These are phyloP conservation scores for Toxotes lorentzi DNA, from an alignment of 2,797 vertebrate genomes.

Conservation along the genomic window DNA sequence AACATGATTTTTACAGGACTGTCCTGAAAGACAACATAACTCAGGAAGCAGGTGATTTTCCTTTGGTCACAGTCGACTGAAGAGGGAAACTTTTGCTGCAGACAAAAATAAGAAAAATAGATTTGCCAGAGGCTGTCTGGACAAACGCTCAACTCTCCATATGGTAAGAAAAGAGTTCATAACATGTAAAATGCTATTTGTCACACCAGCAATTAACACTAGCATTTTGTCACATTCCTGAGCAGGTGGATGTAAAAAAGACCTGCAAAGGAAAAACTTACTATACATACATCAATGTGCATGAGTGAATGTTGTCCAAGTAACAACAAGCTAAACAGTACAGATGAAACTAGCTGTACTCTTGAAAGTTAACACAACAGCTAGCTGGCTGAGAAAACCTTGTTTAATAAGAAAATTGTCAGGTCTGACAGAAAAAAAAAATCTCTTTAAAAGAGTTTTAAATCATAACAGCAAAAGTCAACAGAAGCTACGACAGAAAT, in stretches of 20 bases:
- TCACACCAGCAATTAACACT: not conserved
- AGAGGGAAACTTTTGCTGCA: not conserved
- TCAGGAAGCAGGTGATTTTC: not conserved
- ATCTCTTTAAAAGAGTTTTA: not conserved
- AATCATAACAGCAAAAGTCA: not conserved
- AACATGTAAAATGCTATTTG: not conserved
- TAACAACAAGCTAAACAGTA: not conserved
- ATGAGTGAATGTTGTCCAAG: not conserved
- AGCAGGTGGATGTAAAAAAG: not conserved
- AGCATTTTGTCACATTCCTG: not conserved
- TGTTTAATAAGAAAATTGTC: too few species aligned
- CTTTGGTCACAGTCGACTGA: not conserved
- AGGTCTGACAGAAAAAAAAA: not conserved
- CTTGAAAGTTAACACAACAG: too few species aligned
- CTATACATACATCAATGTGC: not conserved
- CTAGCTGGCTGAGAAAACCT: too few species aligned
- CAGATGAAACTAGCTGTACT: too few species aligned
- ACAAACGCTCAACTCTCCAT: not conserved
- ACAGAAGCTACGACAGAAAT: not conserved
- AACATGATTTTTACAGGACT: not conserved
- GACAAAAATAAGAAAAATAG: not conserved
- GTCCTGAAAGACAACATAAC: not conserved
- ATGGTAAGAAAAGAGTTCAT: not conserved
- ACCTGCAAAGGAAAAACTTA: too few species aligned
- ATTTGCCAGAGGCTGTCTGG: not conserved